Evolutionary conservation across 2,113 vertebrate species (phyloP).

Genomic region (Sinocyclocheilus maitianheensis): DNA sequence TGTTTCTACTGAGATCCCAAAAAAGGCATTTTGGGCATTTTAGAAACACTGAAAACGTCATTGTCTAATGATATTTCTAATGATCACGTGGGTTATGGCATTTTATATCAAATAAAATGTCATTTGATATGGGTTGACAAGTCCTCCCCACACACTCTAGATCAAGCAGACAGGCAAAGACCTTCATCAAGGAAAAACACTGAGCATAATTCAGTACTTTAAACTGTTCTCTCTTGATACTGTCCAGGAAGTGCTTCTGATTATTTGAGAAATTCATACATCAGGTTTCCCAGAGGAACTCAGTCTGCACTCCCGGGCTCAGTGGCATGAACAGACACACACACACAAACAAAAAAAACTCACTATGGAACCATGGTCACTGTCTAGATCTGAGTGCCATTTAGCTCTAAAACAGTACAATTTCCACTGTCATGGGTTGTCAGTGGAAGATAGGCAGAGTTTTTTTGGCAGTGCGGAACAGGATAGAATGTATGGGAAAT

Average conservation of each 20-base stretch:
- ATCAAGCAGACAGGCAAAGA: conserved; percentile 27
- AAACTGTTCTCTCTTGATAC: conserved; percentile 42
- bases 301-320: background rate
- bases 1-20: background rate
- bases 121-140: conserved; percentile 17
- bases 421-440: background rate
- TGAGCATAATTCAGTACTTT: conserved; percentile 26
- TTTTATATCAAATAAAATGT: conserved; percentile 2
- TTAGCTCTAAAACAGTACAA: background rate
- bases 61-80: background rate
- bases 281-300: conserved; percentile 54
- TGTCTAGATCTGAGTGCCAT: background rate
- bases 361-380: background rate
- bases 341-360: background rate
- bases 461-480: conserved; percentile 6
- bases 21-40: background rate
- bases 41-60: background rate
- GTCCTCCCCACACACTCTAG: conserved; percentile 26
- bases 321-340: background rate
- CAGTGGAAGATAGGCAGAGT: background rate
- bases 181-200: conserved; percentile 26
- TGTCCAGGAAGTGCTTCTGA: conserved; percentile 51
- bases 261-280: conserved; percentile 46
- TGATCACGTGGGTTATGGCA: background rate
- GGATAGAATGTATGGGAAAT: conserved; percentile 5